phyloP scores from a whole-genome alignment of 2,113 vertebrate genomes.

The Anguilla rostrata region DNA sequence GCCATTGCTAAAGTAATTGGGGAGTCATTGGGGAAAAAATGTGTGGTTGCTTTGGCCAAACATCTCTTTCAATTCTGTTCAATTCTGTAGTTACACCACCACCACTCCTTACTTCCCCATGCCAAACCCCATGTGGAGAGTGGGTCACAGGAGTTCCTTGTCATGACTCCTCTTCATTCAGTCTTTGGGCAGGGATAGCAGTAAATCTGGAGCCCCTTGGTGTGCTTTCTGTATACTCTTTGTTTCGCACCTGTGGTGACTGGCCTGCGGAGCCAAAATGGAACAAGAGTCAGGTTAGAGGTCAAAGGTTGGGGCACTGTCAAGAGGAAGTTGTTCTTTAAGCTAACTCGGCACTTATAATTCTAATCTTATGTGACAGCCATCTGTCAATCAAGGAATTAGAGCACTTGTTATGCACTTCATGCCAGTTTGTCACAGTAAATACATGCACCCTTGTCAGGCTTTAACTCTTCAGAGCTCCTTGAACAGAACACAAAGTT shows the following conservation, averaged over 20 bases:
- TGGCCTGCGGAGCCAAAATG: conserved; percentile 78
- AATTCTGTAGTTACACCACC: too few relatives aligned
- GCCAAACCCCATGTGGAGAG: conserved; percentile 57
- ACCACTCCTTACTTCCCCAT: neutral
- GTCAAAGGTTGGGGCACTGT: conserved; percentile 81
- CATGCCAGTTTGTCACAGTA: conserved; percentile 59
- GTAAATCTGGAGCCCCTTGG: conserved; percentile 64
- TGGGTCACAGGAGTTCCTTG: conserved; percentile 54
- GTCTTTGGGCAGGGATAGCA: conserved; percentile 70
- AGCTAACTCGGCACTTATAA: conserved; percentile 86
- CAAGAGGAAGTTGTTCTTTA: conserved; percentile 93
- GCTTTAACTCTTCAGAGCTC: neutral
- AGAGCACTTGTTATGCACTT: conserved; percentile 66
- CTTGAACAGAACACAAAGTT: neutral
- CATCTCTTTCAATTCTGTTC: conserved; percentile 15
- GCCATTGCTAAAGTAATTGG: neutral
- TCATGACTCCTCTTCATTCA: conserved; percentile 65
- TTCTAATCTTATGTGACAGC: conserved; percentile 89
- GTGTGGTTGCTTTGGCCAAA: neutral
- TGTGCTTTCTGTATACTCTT: conserved; percentile 65
- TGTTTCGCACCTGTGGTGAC: conserved; percentile 84
- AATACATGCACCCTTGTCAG: conserved; percentile 15
- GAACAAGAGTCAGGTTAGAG: conserved; percentile 85
- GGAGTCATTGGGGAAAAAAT: neutral
- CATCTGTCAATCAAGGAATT: conserved; percentile 87